Base-by-base conservation (phyloP, 37 sponge, comb jelly and placozoan genomes). In the Beroe forskalii region DNA sequence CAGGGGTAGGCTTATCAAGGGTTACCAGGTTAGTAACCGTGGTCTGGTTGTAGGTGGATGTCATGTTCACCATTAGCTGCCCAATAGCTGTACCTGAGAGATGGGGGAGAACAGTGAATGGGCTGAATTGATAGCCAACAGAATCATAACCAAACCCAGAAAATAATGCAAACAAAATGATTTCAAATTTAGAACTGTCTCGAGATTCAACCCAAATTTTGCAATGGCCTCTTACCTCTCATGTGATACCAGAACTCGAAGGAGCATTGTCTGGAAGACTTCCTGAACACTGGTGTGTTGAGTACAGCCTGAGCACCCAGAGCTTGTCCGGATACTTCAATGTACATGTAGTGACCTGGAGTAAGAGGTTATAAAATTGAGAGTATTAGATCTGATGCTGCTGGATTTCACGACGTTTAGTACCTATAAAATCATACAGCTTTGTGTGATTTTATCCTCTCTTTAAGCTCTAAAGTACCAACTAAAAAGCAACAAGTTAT, bases 281-380 rank as follows among this genome's bases (percentile, higher is more conserved):
- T 80, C 55, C 86, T 41, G 86, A 80, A 80, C 2, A 80, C 86
- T n/a, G 86, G 86, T 25, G 86, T 80, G 86, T 80, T 80, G 55
- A 80, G 86, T 3, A 80, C 55, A 23, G 86, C 86, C 30, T 14
- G 12, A 48, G 14, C 55, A 8, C 86, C 86, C 55, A 28, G 44
- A 1, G 1, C 55, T 24, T 80, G 86, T 9, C 55, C 55, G 1
- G 86, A 42, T 38, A 80, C 86, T 37, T 80, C 86, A 30, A 80
- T 80, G 40, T 80, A 80, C 44, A 80, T 41, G 86, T 80, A 80
- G 86, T 80, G 86, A 38, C 86, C 86, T 80, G 86, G 27, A 24
- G 28, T 35, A 24, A 14, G 30, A 27, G 67, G 28, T 55, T 55
- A 55, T 9, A 55, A 55, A 55, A 9, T 55, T 55, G 17, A 55